Evolutionary conservation across 2,797 vertebrate genomes (phyloP).

Genomic region (Kryptopterus vitreolus): DNA sequence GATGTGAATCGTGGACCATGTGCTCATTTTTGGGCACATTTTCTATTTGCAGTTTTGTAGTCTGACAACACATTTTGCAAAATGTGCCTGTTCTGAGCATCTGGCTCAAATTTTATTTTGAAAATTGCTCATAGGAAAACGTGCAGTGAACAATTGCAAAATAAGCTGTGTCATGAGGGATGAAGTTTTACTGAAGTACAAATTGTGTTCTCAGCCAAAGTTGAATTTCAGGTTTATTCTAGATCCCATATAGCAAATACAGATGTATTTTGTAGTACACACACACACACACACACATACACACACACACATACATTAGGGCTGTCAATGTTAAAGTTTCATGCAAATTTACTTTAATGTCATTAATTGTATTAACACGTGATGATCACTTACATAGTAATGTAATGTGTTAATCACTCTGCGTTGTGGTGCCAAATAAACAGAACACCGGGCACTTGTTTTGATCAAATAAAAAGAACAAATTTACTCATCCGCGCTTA

Average conservation of each 20-base stretch:
- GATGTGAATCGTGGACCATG: no score
- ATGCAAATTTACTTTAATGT: no score
- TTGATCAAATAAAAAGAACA: no score
- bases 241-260: background rate
- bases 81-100: background rate
- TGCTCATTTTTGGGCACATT: background rate
- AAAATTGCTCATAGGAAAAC: slow-evolving; percentile 4
- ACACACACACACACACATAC: no score
- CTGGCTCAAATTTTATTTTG: background rate
- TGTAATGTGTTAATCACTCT: no score
- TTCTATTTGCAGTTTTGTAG: background rate
- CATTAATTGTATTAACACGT: no score
- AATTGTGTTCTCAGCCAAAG: background rate
- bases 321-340: no score
- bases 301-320: no score
- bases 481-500: no score
- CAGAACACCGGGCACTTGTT: no score
- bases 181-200: background rate
- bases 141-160: background rate
- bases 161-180: background rate
- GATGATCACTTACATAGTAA: no score
- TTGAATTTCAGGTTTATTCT: background rate
- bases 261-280: background rate
- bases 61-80: background rate
- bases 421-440: no score